Evolutionary conservation across 1,140 invertebrate species (phyloP).

Genomic region (Philopotamus ludificatus): DNA sequence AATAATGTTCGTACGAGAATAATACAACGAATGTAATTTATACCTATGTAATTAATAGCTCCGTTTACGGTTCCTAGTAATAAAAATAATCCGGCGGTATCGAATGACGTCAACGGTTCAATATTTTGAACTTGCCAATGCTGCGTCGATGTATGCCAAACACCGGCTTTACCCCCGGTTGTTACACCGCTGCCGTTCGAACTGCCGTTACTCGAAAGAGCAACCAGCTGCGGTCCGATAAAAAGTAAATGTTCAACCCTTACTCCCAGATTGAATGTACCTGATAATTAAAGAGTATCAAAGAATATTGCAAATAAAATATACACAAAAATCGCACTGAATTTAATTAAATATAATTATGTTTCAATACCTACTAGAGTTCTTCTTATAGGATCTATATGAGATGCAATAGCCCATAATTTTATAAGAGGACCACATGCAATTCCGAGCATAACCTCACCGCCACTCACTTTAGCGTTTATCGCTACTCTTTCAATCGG

Average conservation of each 20-base stretch:
- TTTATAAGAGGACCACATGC: constrained; percentile 82
- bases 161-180: constrained; percentile 85
- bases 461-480: constrained; percentile 85
- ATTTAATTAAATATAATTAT: too few relatives aligned
- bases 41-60: constrained; percentile 96
- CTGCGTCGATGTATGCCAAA: constrained; percentile 98
- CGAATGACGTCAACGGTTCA: constrained; percentile 90
- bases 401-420: constrained; percentile 80
- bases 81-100: constrained; percentile 94
- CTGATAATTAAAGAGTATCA: constrained; percentile 51
- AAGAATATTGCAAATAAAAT: too few relatives aligned
- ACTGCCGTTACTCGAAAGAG: constrained; percentile 65
- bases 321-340: too few relatives aligned
- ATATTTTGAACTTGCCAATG: constrained; percentile 98
- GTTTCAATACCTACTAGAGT: constrained; percentile 54
- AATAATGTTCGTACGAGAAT: background rate
- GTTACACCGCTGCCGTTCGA: constrained; percentile 45
- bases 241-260: constrained; percentile 95
- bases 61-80: constrained; percentile 94
- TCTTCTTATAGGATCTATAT: constrained; percentile 52
- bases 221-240: constrained; percentile 95
- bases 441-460: constrained; percentile 60
- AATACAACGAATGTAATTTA: constrained; percentile 7
- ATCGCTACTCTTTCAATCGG: constrained; percentile 91
- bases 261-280: constrained; percentile 89